Evolutionary conservation across 2,888 invertebrate genomes (phyloP), one percentile per base, ranked within the genome.

Genomic region (Synergus gifuensis): DNA sequence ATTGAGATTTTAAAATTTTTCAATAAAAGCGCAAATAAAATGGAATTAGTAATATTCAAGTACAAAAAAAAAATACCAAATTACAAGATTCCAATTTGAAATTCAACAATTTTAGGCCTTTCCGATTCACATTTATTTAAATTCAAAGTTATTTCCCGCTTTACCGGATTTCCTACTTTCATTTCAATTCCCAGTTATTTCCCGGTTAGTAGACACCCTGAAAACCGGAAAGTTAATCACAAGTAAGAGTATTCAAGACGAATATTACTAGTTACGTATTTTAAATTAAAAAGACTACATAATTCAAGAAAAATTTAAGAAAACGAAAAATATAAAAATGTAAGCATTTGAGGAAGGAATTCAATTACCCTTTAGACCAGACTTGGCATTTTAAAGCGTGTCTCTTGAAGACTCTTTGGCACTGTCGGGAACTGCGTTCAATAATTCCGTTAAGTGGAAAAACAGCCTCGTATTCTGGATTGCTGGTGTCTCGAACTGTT

Each of bases 351-450:
- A 76, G 83, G 60, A 44, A 58, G 4, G 78, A 78, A 79, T 78
- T 88, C 95, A 73, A 36, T 95, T 93, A 98, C 98, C 98, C 98
- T 93, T 97, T 96, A 0, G 97, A 96, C 93, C 95, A 98, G 12
- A 99, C 95, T 93, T 99, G 98, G 78, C 98, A 95, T 91, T 99
- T 99, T 83, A 99, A 93, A 8, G 73, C 64, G 44, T 84, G 84
- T 63, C 84, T 79, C 80, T 84, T 84, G 78, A 82, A 83, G 3
- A 80, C 82, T 77, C 84, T 93, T 84, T 96, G 95, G 88, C 98
- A 97, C 22, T 96, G 95, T 78, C 98, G 94, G 1, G 96, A 95
- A 82, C 94, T 94, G 63, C 98, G 94, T 86, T 96, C 96, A 79
- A 99, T 96, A 76, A 95, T 94, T 82, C 98, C 94, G 62, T 94